Base-by-base conservation (phyloP, 1,140 invertebrate species). In the Zaprionus inermis region DNA sequence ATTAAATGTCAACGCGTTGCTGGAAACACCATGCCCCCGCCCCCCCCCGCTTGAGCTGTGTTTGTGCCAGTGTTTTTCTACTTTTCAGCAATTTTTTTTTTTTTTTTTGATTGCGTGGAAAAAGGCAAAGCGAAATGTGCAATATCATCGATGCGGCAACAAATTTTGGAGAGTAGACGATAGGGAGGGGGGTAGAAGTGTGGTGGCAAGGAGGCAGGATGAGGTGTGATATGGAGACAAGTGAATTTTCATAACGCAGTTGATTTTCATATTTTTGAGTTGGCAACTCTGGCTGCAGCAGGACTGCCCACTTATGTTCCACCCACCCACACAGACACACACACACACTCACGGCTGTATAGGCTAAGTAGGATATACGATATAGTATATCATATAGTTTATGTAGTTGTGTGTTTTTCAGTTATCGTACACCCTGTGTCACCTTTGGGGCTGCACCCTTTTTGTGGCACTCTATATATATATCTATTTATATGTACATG, bases 181-280 rank as follows among this genome's bases (percentile, higher is more conserved):
- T 1, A 20, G 20, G 32, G 49, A 32, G 49, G 20, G n/a, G 24
- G 30, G 7, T 6, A 5, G 5, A 56, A 11, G 30, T 0, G 14
- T 6, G 18, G 1, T 2, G 14, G 14, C 5, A 18, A 3, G 22
- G 30, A 6, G n/a, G 10, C 30, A 12, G 11, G 5, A 5, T 28
- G 24, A 1, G n/a, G 41, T 5, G 22, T 32, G 30, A 32, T 32
- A 32, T 32, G 9, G 18, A 22, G 18, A 22, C 18, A 28, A 16
- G 60, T 76, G 49, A 32, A 66, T 66, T 71, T 78, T 61, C 68
- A 77, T 78, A 78, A 73, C 41, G 49, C 76, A 76, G 41, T 71
- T 78, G 60, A 76, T 59, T 75, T 76, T 71, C 64, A 49, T 82
- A 66, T 81, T 70, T 78, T 67, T 81, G 32, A 10, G 34, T 38